A percentile compares a stretch with the other conserved stretches of the same genome.
Evolutionary conservation across 2,888 invertebrate genomes (phyloP).

Genomic region (Barypeithes pellucidus): DNA sequence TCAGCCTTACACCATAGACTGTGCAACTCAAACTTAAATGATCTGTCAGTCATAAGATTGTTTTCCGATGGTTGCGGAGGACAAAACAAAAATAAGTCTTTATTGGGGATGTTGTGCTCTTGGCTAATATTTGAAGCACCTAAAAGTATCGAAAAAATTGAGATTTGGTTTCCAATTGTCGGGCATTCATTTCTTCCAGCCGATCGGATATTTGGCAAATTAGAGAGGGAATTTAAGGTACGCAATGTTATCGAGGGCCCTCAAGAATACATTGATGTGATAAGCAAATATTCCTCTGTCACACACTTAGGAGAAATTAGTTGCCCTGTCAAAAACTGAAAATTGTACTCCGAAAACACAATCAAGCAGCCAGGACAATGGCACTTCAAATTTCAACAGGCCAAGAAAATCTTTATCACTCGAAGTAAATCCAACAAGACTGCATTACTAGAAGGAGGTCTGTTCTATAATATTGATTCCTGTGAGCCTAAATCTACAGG

Average conservation of each 20-base stretch:
- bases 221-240: conserved; percentile 13
- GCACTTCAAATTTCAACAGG: conserved; percentile 21
- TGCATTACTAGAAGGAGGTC: conserved; percentile 23
- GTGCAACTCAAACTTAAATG: conserved; percentile 22
- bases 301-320: conserved; percentile 16
- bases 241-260: conserved; percentile 16
- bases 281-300: conserved; percentile 10
- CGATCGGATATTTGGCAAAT: conserved; percentile 22
- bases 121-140: too few species aligned
- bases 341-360: conserved; percentile 18
- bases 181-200: conserved; percentile 14
- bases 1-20: conserved; percentile 37
- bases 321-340: conserved; percentile 19
- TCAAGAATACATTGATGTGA: conserved; percentile 26
- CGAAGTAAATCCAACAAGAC: conserved; percentile 24
- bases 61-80: too few species aligned
- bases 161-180: conserved; percentile 23
- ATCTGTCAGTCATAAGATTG: conserved; percentile 8
- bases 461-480: conserved; percentile 24
- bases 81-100: too few species aligned
- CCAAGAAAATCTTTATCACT: conserved; percentile 14
- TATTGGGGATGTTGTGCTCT: conserved; percentile 17
- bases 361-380: conserved; percentile 30
- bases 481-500: conserved; percentile 9
- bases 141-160: too few species aligned